These are phyloP conservation scores for Castor canadensis DNA, from an alignment of 2,113 vertebrate species.

Conservation along the genomic window DNA sequence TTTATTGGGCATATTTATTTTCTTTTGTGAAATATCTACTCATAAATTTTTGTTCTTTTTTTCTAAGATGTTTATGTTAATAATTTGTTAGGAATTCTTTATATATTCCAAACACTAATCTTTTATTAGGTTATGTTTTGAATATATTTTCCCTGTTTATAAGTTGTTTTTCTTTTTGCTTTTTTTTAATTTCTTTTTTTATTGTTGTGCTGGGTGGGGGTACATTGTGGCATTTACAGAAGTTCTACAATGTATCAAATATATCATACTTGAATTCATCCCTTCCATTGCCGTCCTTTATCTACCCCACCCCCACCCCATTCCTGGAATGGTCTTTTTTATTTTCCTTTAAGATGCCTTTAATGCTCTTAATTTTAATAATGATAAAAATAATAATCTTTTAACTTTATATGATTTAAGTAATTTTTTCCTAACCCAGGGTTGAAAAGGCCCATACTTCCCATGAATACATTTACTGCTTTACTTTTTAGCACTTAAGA, in stretches of 20 bases:
- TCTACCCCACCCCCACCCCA: too few relatives aligned
- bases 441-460: background rate
- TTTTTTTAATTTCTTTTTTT: background rate
- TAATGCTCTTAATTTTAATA: conserved; percentile 4
- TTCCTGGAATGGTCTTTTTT: too few relatives aligned
- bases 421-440: background rate
- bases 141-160: conserved; percentile 23
- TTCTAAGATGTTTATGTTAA: background rate
- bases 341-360: background rate
- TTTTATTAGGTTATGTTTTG: conserved; percentile 23
- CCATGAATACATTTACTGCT: background rate
- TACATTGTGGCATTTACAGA: too few relatives aligned
- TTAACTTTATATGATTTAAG: too few relatives aligned
- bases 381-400: background rate
- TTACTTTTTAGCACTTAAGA: background rate
- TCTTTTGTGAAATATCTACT: background rate
- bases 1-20: conserved; percentile 15
- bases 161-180: conserved; percentile 19
- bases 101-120: background rate
- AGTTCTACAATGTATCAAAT: too few relatives aligned
- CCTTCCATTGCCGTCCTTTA: too few relatives aligned
- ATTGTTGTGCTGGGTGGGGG: too few relatives aligned
- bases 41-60: background rate
- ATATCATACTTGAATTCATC: too few relatives aligned
- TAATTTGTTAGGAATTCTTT: background rate